Evolutionary conservation across 2,113 vertebrate species (phyloP).

Genomic region (Echinops telfairi): DNA sequence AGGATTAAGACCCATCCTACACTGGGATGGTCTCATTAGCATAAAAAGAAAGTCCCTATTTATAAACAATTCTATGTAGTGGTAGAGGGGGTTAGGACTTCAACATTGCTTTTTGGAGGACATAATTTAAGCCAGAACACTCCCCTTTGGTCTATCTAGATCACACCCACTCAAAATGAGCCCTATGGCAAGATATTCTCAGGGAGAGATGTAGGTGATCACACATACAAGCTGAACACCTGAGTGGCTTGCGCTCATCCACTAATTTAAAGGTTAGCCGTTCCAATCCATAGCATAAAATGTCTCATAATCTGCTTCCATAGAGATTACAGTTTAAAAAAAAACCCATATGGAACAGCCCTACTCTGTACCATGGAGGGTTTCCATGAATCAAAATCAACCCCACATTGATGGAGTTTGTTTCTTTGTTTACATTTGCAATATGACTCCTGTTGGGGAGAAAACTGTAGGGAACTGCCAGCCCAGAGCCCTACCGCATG

Average conservation of each 20-base stretch:
- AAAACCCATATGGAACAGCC: not conserved
- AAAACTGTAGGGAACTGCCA: not conserved
- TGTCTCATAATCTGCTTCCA: not conserved
- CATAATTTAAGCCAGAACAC: not conserved
- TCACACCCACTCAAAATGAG: not conserved
- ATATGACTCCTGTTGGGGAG: not conserved
- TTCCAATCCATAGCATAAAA: not conserved
- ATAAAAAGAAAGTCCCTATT: not conserved
- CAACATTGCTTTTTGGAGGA: not conserved
- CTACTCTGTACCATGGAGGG: not conserved
- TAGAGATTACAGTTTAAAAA: no score
- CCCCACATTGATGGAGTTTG: not conserved
- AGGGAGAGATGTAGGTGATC: not conserved
- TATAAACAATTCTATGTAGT: not conserved
- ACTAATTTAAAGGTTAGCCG: not conserved
- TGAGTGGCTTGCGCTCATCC: not conserved
- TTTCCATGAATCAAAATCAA: not conserved
- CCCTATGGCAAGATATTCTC: not conserved
- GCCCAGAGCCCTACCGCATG: not conserved
- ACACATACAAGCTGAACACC: not conserved
- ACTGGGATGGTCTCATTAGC: not conserved
- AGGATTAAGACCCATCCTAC: not conserved
- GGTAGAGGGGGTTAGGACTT: not conserved
- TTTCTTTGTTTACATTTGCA: not conserved
- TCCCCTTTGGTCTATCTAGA: not conserved